Conservation (phyloP, 2,888 invertebrate species). For the Dryobota labecula region DNA sequence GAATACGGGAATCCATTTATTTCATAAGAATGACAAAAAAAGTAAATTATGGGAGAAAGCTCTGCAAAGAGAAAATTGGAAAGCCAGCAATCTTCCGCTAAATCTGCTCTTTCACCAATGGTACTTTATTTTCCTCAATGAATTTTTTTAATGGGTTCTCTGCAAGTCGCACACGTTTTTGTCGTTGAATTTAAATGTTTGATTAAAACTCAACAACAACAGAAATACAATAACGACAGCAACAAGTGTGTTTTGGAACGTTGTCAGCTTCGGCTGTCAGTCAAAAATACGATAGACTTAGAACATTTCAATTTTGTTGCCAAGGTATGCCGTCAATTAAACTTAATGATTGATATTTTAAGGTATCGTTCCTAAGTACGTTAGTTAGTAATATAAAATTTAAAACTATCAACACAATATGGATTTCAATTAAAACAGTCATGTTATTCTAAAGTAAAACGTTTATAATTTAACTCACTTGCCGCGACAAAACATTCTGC, state of each 20-base stretch:
- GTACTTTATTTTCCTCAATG: background rate
- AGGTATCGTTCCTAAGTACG: background rate
- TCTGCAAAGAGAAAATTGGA: background rate
- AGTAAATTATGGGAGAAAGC: background rate
- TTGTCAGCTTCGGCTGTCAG: background rate
- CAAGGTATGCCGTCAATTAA: background rate
- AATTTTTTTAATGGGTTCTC: background rate
- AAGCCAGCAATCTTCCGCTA: background rate
- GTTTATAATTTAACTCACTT: constrained; percentile 75
- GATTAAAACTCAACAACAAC: background rate
- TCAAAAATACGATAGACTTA: background rate
- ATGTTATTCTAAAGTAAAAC: background rate
- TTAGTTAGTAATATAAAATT: background rate
- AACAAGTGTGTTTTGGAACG: background rate
- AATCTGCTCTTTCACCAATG: background rate
- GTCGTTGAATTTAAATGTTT: background rate
- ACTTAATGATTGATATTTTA: constrained; percentile 5
- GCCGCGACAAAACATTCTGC: constrained; percentile 80
- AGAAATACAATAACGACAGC: background rate
- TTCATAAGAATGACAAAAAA: background rate
- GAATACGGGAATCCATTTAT: background rate
- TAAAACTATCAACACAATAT: background rate
- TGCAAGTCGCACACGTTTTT: background rate
- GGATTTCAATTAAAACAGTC: background rate
- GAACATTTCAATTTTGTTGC: background rate